Base-by-base conservation (phyloP, 1,140 invertebrate genomes). In the Listronotus bonariensis region DNA sequence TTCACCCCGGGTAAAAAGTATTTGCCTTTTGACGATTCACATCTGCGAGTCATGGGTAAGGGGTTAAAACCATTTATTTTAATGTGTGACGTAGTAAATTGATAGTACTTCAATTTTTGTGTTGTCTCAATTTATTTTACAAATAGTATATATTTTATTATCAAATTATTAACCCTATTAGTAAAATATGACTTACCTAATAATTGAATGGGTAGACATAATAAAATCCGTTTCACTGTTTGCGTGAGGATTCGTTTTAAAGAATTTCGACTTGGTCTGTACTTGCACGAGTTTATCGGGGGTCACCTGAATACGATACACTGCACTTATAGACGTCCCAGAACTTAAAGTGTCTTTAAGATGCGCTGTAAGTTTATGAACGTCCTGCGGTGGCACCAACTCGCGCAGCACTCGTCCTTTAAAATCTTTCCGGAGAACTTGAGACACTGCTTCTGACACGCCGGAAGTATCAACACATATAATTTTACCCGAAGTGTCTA, bases 121-220 rank as follows among this genome's bases (percentile, higher is more conserved):
- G n/a, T n/a, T n/a, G n/a, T n/a, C n/a, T n/a, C n/a, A n/a, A n/a
- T n/a, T 52, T 11, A 1, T 31, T 11, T 12, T 31, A 32, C 9
- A 52, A n/a, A 45, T n/a, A 45, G 6, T n/a, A 45, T 31, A 12
- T 52, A 18, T 17, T 7, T 52, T 7, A 8, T 8, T 34, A 17
- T 7, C 15, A 54, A 43, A n/a, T 43, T 10, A n/a, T 2, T 38
- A 26, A 15, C 7, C 20, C 15, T 10, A 45, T 7, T 14, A 17
- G n/a, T 0, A 18, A 62, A 36, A 20, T 11, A 36, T 64, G n/a
- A 42, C 81, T 86, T 82, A 86, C 85, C 82, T 80, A 65, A 91
- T 81, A 83, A 97, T 89, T 49, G 92, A 92, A 80, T 95, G 92
- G 45, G 92, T 92, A 46, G 93, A 91, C 89, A 96, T 94, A 64